A percentile compares a stretch with the other conserved stretches of the same genome.
Evolutionary conservation across 2,797 vertebrate genomes (phyloP).

Genomic region (Linurgus olivaceus): DNA sequence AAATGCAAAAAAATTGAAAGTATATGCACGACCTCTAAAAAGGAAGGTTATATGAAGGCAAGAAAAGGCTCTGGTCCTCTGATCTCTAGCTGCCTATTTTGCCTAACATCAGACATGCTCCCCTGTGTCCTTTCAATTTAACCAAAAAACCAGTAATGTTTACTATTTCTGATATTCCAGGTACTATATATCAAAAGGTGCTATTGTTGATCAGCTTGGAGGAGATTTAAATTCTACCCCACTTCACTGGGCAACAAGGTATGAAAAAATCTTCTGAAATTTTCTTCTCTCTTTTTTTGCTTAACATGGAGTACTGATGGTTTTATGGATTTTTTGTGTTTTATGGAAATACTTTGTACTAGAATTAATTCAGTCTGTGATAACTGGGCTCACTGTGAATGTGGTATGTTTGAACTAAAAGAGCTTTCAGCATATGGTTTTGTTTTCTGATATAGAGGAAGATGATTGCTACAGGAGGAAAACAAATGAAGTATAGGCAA

Average conservation of each 20-base stretch:
- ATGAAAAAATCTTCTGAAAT: neutral
- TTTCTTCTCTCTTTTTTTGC: neutral
- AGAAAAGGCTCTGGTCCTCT: neutral
- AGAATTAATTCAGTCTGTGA: neutral
- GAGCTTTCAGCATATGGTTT: neutral
- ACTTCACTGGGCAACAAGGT: slow-evolving; percentile 99
- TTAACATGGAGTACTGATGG: neutral
- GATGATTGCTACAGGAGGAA: neutral
- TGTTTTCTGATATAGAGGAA: neutral
- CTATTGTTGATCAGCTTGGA: slow-evolving; percentile 96
- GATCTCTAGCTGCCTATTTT: neutral
- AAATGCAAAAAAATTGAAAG: neutral
- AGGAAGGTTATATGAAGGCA: neutral
- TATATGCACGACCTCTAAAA: neutral
- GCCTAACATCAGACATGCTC: neutral
- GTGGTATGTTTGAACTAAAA: neutral
- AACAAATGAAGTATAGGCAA: neutral
- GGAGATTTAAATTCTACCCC: slow-evolving; percentile 98
- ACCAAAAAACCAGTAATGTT: neutral
- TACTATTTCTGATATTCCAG: slow-evolving; percentile 71
- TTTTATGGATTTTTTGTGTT: neutral
- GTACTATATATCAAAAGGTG: slow-evolving; percentile 98
- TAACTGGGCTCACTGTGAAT: neutral
- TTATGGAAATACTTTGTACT: neutral
- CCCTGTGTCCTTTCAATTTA: neutral